Evolutionary conservation across 2,113 vertebrate genomes (phyloP).

Genomic region (Lanius collurio): DNA sequence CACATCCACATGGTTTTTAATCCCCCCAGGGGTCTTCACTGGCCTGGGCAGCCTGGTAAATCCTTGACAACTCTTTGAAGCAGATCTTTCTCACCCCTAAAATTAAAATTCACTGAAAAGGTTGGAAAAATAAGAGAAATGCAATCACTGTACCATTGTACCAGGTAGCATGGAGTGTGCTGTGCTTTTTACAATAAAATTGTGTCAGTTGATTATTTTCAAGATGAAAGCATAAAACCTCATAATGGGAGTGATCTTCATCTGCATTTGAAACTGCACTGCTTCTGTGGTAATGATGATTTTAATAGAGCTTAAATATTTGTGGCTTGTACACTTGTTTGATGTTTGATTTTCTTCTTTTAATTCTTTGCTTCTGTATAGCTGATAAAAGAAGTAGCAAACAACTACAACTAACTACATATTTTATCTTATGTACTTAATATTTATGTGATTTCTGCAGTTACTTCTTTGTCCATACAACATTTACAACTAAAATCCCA

Average conservation of each 20-base stretch:
- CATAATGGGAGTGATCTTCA: neutral
- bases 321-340: neutral
- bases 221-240: neutral
- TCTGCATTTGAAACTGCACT: neutral
- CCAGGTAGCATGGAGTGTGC: neutral
- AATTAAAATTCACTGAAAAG: neutral
- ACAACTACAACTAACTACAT: accelerated
- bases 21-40: neutral
- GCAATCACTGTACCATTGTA: neutral
- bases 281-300: neutral
- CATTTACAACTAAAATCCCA: neutral
- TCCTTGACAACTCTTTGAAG: neutral
- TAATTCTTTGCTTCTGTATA: neutral
- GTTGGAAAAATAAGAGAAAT: neutral
- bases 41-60: neutral
- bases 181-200: neutral
- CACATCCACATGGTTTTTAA: neutral
- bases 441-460: neutral
- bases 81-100: neutral
- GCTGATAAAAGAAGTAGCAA: neutral
- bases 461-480: neutral
- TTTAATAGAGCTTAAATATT: neutral
- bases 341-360: neutral
- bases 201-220: neutral
- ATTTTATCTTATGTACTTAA: neutral